Conservation (phyloP, 2,113 vertebrate species). For the Pteronura brasiliensis region DNA sequence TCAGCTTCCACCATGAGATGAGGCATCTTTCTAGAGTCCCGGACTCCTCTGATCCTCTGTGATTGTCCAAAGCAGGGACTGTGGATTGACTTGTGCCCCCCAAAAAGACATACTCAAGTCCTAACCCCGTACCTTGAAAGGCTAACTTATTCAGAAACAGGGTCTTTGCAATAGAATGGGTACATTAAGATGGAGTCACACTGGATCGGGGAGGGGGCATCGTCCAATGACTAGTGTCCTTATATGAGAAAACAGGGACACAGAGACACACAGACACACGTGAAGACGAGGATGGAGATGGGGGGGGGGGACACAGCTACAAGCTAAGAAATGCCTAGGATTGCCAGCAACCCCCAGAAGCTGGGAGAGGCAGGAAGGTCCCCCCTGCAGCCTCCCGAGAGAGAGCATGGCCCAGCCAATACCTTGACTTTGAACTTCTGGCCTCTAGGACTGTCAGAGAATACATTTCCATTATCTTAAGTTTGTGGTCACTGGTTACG, state of each 20-base stretch:
- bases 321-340: background rate
- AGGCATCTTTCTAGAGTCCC: background rate
- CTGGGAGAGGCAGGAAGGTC: background rate
- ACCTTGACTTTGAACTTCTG: background rate
- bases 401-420: fast-evolving
- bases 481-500: background rate
- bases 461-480: background rate
- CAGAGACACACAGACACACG: background rate
- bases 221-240: background rate
- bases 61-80: background rate
- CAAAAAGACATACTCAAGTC: background rate
- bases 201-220: background rate
- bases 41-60: background rate
- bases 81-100: no score
- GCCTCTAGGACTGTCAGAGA: background rate
- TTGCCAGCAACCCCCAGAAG: background rate
- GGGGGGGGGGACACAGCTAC: fast-evolving
- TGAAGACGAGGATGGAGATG: background rate
- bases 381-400: background rate
- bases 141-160: background rate
- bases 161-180: background rate
- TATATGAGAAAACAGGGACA: background rate
- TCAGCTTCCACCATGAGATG: background rate
- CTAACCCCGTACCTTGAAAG: background rate
- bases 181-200: background rate